phyloP scores from a whole-genome alignment of 2,797 vertebrate species.

The Tauraco hartlaubi region DNA sequence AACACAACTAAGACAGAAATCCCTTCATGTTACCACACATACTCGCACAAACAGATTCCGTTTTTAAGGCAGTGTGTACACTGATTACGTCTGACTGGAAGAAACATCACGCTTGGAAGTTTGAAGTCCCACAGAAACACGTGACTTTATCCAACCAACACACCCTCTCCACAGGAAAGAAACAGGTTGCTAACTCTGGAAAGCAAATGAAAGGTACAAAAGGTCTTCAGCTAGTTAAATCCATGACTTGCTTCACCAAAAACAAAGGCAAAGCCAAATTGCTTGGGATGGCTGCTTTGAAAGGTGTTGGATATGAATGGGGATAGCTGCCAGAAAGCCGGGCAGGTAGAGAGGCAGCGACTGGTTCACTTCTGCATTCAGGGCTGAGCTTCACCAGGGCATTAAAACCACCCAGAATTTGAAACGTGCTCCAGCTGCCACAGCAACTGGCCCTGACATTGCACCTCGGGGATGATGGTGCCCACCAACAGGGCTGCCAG shows the following conservation, averaged over 20 bases:
- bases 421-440: not conserved
- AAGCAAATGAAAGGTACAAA: not conserved
- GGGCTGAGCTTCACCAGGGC: not conserved
- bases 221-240: not conserved
- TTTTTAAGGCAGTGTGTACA: not conserved
- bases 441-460: accelerated
- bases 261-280: not conserved
- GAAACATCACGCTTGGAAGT: not conserved
- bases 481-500: accelerated
- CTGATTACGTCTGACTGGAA: not conserved
- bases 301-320: accelerated
- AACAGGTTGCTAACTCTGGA: not conserved
- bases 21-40: not conserved
- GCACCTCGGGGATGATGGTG: accelerated
- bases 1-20: not conserved
- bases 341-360: not conserved
- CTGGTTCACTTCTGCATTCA: accelerated
- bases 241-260: not conserved
- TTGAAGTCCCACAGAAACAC: slow-evolving; percentile 35
- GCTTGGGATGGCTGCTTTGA: not conserved
- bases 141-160: not conserved
- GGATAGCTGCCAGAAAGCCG: not conserved
- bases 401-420: not conserved
- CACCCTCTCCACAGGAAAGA: not conserved
- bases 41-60: not conserved